phyloP scores from a whole-genome alignment of 1,140 invertebrate species.

The Ridgeia piscesae region DNA sequence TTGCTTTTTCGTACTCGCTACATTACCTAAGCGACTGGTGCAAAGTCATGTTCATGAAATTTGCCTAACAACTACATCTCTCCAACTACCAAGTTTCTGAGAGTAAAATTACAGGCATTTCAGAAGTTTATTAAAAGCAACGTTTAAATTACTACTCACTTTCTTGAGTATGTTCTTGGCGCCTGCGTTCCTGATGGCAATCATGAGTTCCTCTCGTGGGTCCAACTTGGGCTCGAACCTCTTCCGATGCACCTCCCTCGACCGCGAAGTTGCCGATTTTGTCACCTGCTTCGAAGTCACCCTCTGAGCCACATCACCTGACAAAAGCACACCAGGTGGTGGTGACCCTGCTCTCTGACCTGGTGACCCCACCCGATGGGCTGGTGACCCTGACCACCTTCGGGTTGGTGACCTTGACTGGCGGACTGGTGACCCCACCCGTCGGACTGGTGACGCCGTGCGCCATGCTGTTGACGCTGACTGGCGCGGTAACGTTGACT shows the following conservation, averaged over 20 bases:
- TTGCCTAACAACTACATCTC: no score
- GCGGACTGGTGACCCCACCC: neutral
- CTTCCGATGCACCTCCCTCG: conserved; percentile 26
- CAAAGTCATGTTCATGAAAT: no score
- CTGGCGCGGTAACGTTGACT: neutral
- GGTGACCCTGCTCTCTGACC: conserved; percentile 24
- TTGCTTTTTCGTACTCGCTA: no score
- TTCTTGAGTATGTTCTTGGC: conserved; percentile 64
- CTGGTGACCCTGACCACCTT: neutral
- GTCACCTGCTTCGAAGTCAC: conserved; percentile 8
- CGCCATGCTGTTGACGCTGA: neutral
- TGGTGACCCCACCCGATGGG: neutral
- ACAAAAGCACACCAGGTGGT: conserved; percentile 3
- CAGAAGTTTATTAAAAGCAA: no score
- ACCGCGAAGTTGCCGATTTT: conserved; percentile 26
- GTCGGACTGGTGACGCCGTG: neutral
- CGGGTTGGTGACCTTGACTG: neutral
- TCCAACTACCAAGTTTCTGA: no score
- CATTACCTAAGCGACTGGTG: no score
- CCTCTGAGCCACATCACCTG: neutral
- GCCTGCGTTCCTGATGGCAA: conserved; percentile 73
- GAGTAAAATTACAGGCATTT: no score
- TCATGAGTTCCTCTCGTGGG: conserved; percentile 68
- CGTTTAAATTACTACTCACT: conserved; percentile 48
- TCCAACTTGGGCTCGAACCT: conserved; percentile 57